Evolutionary conservation across 2,888 invertebrate species (phyloP).

Genomic region (Drosophila nigricruria): DNA sequence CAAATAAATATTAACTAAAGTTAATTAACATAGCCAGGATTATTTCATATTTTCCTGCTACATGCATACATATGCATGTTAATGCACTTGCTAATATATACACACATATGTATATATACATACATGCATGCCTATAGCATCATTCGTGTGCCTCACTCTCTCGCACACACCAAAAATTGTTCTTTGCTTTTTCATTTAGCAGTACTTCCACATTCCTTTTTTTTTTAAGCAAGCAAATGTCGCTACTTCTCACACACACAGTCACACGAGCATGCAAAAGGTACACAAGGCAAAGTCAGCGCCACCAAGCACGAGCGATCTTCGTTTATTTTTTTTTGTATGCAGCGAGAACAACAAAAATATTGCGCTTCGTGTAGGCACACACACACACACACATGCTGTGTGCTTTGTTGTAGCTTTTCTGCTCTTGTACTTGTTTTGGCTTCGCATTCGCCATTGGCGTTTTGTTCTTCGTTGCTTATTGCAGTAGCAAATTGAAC

Average conservation of each 20-base stretch:
- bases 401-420: slow-evolving; percentile 48
- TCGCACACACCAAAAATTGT: slow-evolving; percentile 42
- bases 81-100: background rate
- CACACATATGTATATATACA: background rate
- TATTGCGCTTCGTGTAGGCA: slow-evolving; percentile 61
- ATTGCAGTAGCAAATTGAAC: slow-evolving; percentile 77
- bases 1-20: background rate
- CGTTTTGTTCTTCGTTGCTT: slow-evolving; percentile 21
- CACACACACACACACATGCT: slow-evolving; percentile 36
- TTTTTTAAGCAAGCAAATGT: slow-evolving; percentile 49
- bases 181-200: slow-evolving; percentile 75
- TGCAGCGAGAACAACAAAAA: slow-evolving; percentile 60
- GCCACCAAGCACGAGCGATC: slow-evolving; percentile 58
- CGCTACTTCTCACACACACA: slow-evolving; percentile 40
- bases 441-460: slow-evolving; percentile 36
- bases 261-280: slow-evolving; percentile 30
- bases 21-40: slow-evolving; percentile 1
- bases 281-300: slow-evolving; percentile 39
- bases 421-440: slow-evolving; percentile 53
- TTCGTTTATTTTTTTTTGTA: slow-evolving; percentile 59
- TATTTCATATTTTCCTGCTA: slow-evolving; percentile 2
- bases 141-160: slow-evolving; percentile 2
- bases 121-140: slow-evolving; percentile 1
- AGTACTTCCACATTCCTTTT: slow-evolving; percentile 46
- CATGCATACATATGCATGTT: background rate